A percentile compares a stretch with the other conserved stretches of the same genome.
These are phyloP conservation scores for Helleia helle DNA, from an alignment of 2,888 invertebrate species.

Conservation along the genomic window DNA sequence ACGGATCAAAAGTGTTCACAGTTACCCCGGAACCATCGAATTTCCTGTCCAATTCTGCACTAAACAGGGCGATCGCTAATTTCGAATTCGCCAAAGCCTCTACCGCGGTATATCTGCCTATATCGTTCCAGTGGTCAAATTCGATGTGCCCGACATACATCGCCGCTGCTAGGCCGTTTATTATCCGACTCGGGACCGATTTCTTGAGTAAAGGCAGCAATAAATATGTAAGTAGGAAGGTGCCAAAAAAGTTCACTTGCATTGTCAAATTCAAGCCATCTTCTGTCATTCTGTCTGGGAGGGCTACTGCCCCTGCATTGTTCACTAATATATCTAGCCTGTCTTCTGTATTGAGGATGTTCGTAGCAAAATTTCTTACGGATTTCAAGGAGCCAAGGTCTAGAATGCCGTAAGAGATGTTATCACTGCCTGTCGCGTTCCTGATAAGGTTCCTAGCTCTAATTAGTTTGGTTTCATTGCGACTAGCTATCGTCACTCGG, in stretches of 20 bases:
- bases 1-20: slow-evolving; percentile 77
- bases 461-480: slow-evolving; percentile 56
- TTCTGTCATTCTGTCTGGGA: slow-evolving; percentile 62
- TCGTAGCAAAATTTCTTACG: slow-evolving; percentile 68
- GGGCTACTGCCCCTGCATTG: slow-evolving; percentile 70
- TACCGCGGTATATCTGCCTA: slow-evolving; percentile 38
- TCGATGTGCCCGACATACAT: slow-evolving; percentile 63
- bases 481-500: slow-evolving; percentile 64
- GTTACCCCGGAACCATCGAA: slow-evolving; percentile 75
- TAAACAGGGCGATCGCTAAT: slow-evolving; percentile 77
- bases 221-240: slow-evolving; percentile 81
- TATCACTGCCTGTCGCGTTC: slow-evolving; percentile 38
- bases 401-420: slow-evolving; percentile 41
- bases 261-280: slow-evolving; percentile 79
- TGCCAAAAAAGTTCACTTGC: slow-evolving; percentile 82
- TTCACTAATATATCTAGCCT: slow-evolving; percentile 69
- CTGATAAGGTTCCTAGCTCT: slow-evolving; percentile 42
- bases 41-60: slow-evolving; percentile 69
- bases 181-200: slow-evolving; percentile 74
- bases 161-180: slow-evolving; percentile 77
- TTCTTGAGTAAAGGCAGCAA: slow-evolving; percentile 68
- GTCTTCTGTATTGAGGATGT: slow-evolving; percentile 45
- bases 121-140: slow-evolving; percentile 50
- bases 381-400: slow-evolving; percentile 62
- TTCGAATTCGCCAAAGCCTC: slow-evolving; percentile 57